Conservation (phyloP, 2,113 vertebrate genomes). For the Cacatua alba region DNA sequence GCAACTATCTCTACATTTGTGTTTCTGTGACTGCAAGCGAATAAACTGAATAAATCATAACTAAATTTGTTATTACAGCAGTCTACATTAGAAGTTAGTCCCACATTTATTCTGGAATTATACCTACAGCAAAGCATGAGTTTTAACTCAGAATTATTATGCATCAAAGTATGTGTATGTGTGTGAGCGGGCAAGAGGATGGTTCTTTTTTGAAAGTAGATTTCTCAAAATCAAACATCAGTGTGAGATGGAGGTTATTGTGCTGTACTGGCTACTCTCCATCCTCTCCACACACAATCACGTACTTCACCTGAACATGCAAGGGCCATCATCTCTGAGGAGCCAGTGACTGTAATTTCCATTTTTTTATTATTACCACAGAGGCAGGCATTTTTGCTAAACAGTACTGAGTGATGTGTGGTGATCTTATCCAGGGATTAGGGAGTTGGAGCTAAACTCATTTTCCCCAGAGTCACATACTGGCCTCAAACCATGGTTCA, state of each 20-base stretch:
- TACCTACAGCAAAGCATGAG: neutral
- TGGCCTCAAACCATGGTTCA: slow-evolving; percentile 60
- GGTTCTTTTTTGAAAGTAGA: neutral
- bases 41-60: neutral
- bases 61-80: neutral
- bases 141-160: neutral
- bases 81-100: neutral
- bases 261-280: neutral
- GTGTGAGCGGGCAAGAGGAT: neutral
- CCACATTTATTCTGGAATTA: neutral
- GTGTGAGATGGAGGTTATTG: neutral
- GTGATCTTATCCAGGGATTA: slow-evolving; percentile 57
- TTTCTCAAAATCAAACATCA: neutral
- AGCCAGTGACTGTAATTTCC: slow-evolving; percentile 36
- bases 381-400: slow-evolving; percentile 48
- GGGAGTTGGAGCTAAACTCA: slow-evolving; percentile 45
- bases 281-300: neutral
- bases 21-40: neutral
- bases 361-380: slow-evolving; percentile 4
- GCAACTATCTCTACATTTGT: neutral
- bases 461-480: slow-evolving; percentile 60
- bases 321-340: slow-evolving; percentile 27
- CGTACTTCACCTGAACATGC: neutral
- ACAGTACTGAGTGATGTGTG: slow-evolving; percentile 43
- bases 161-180: neutral